Evolutionary conservation across 2,888 invertebrate species (phyloP).

Genomic region (Lymantria dispar): DNA sequence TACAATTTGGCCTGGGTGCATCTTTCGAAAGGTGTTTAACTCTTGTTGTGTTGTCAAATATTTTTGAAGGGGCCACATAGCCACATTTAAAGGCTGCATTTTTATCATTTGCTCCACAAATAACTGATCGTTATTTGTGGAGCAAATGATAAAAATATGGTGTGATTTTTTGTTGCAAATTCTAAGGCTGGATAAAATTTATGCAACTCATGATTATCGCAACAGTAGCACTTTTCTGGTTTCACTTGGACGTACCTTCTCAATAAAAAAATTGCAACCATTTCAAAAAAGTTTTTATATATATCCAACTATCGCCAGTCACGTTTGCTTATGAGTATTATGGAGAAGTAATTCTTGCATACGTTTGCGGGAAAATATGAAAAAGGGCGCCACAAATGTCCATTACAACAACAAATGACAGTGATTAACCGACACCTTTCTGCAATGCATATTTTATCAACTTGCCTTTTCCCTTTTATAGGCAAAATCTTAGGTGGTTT

Average conservation of each 20-base stretch:
- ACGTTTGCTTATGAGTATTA: neutral
- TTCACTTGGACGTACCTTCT: neutral
- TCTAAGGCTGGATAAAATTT: neutral
- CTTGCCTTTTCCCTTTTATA: neutral
- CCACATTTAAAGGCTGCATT: neutral
- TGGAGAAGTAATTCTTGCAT: neutral
- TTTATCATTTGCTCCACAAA: too few species aligned
- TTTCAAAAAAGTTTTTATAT: neutral
- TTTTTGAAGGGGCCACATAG: neutral
- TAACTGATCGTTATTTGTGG: neutral
- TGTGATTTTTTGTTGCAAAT: neutral
- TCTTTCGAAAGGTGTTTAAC: neutral
- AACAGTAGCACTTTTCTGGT: neutral
- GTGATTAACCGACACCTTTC: neutral
- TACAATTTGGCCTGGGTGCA: neutral
- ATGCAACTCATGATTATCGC: neutral
- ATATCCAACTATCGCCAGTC: neutral
- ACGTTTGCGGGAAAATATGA: neutral
- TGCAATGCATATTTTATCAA: neutral
- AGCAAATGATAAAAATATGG: neutral
- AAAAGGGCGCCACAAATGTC: neutral
- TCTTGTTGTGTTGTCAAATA: neutral
- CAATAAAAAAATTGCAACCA: neutral
- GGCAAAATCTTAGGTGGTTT: neutral
- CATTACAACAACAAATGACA: neutral